Evolutionary conservation across 2,888 invertebrate genomes (phyloP).

Genomic region (Caenorhabditis drosophilae): DNA sequence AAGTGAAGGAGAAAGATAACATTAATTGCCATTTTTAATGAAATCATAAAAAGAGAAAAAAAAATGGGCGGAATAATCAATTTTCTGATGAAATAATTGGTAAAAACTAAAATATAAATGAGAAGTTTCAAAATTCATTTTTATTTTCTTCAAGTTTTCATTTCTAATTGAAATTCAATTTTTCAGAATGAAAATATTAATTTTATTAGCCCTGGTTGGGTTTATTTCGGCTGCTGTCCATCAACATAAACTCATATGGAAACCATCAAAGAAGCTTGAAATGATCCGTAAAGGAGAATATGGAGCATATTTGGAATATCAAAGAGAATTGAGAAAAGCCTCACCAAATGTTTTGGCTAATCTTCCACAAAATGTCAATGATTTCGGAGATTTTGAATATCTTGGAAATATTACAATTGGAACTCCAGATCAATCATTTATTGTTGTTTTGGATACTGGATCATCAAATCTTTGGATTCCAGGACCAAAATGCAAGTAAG

Average conservation of each 20-base stretch:
- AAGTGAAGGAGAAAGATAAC: no score
- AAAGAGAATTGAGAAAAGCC: slow-evolving; percentile 26
- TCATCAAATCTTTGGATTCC: slow-evolving; percentile 59
- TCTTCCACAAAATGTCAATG: slow-evolving; percentile 41
- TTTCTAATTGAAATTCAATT: not conserved
- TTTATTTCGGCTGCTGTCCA: slow-evolving; percentile 50
- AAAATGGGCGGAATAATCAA: no score
- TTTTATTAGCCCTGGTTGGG: slow-evolving; percentile 45
- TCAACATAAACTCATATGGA: slow-evolving; percentile 49
- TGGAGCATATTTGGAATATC: slow-evolving; percentile 41
- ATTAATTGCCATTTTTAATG: no score
- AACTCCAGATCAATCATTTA: slow-evolving; percentile 49
- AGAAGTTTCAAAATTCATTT: no score
- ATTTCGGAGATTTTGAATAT: slow-evolving; percentile 57
- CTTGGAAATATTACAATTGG: slow-evolving; percentile 69
- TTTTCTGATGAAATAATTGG: no score
- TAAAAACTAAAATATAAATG: no score
- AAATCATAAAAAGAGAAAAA: no score
- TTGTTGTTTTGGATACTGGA: slow-evolving; percentile 60
- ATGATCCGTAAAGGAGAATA: slow-evolving; percentile 48
- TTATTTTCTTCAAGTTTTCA: not conserved
- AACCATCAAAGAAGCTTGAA: slow-evolving; percentile 38
- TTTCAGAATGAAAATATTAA: slow-evolving; percentile 22
- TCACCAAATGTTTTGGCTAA: slow-evolving; percentile 32
- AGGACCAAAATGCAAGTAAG: slow-evolving; percentile 42